These are phyloP conservation scores for Paramisgurnus dabryanus DNA, from an alignment of 2,113 vertebrate species.

Conservation along the genomic window DNA sequence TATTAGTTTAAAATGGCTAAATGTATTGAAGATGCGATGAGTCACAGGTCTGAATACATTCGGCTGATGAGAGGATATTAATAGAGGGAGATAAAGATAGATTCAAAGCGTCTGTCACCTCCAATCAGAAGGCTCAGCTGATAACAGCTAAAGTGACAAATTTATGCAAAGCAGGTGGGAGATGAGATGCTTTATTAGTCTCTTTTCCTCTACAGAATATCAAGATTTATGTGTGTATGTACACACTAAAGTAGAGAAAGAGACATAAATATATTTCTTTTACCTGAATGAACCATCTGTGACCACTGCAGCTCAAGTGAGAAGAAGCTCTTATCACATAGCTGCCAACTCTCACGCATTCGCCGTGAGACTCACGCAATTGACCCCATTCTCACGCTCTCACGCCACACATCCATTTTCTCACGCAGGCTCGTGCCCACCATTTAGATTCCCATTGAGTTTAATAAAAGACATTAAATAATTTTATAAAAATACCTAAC, in stretches of 20 bases:
- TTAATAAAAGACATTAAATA: no score
- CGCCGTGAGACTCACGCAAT: no score
- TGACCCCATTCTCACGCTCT: no score
- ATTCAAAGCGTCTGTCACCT: slow-evolving; percentile 20
- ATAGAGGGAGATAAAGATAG: slow-evolving; percentile 36
- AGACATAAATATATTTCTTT: slow-evolving; percentile 18
- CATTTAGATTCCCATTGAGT: no score
- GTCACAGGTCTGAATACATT: slow-evolving; percentile 35
- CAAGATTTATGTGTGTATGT: slow-evolving; percentile 10
- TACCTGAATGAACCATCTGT: slow-evolving; percentile 19
- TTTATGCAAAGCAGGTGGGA: slow-evolving; percentile 13
- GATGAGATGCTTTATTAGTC: neutral
- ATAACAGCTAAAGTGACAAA: slow-evolving; percentile 21
- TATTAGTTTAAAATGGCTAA: slow-evolving; percentile 23
- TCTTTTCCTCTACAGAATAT: slow-evolving; percentile 5
- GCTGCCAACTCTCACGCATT: no score
- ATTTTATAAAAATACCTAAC: no score
- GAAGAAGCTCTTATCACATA: slow-evolving; percentile 18
- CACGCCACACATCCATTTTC: no score
- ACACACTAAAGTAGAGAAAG: neutral
- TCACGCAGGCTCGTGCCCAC: no score
- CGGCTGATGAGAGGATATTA: slow-evolving; percentile 37
- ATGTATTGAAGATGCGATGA: slow-evolving; percentile 28
- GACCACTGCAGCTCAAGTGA: neutral
- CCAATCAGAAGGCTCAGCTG: slow-evolving; percentile 16